Evolutionary conservation across 1,140 invertebrate species (phyloP).

Genomic region (Temnothorax curvispinosus): DNA sequence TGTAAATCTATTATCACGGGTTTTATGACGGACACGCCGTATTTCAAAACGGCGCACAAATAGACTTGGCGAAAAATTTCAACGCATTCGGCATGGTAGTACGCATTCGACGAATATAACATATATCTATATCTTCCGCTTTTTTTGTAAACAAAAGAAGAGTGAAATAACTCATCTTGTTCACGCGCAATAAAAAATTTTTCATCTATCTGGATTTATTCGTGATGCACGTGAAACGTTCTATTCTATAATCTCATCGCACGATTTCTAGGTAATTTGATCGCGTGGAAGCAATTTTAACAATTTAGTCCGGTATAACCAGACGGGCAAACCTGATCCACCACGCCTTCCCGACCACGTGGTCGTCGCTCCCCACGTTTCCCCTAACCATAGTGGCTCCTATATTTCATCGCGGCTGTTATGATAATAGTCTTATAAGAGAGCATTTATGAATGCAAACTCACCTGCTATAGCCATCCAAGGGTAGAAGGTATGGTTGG

Average conservation of each 20-base stretch:
- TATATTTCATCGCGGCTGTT: conserved; percentile 79
- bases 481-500: conserved; percentile 97
- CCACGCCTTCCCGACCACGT: conserved; percentile 76
- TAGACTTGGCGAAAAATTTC: conserved; percentile 67
- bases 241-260: conserved; percentile 37
- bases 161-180: conserved; percentile 24
- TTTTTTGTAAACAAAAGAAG: conserved; percentile 29
- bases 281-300: conserved; percentile 56
- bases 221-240: not conserved
- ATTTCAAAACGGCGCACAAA: conserved; percentile 81
- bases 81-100: conserved; percentile 39
- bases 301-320: conserved; percentile 59
- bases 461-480: conserved; percentile 99
- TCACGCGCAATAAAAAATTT: conserved; percentile 29
- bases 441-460: conserved; percentile 81
- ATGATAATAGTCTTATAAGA: conserved; percentile 76
- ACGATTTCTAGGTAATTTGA: conserved; percentile 35
- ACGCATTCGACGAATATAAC: conserved; percentile 41
- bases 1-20: conserved; percentile 81
- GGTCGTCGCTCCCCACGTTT: conserved; percentile 65
- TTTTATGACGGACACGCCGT: conserved; percentile 77
- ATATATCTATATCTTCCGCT: conserved; percentile 26
- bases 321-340: conserved; percentile 63
- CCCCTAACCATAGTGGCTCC: conserved; percentile 68
- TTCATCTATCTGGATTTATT: conserved; percentile 30